Percentiles rank a stretch among this genome's conserved stretches.
These are phyloP conservation scores for Drosophila koepferae DNA, from an alignment of 2,888 invertebrate species.

Conservation along the genomic window DNA sequence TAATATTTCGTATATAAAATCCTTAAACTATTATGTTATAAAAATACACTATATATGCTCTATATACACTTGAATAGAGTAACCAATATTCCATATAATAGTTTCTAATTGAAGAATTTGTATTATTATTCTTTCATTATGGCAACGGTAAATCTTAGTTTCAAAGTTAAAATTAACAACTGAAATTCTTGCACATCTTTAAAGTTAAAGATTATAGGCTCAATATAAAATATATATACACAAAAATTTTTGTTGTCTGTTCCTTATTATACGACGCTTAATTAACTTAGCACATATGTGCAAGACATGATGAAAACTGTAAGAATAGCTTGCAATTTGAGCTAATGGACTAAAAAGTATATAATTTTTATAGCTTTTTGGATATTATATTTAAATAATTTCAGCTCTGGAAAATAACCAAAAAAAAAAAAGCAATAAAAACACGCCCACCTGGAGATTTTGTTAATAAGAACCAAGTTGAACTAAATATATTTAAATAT, in stretches of 20 bases:
- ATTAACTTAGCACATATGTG: slow-evolving; percentile 67
- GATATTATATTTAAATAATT: slow-evolving; percentile 12
- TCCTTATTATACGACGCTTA: slow-evolving; percentile 22
- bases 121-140: background rate
- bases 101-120: background rate
- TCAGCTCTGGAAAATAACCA: slow-evolving; percentile 44
- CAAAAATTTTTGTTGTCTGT: background rate
- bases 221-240: background rate
- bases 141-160: background rate
- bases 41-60: background rate
- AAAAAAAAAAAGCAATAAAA: slow-evolving; percentile 16
- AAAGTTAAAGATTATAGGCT: background rate
- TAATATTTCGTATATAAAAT: background rate
- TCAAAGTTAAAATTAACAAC: background rate
- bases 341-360: slow-evolving; percentile 12
- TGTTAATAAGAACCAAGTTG: background rate
- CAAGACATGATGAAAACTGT: slow-evolving; percentile 32
- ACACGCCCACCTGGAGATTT: slow-evolving; percentile 33
- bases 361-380: slow-evolving; percentile 12
- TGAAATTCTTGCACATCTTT: background rate
- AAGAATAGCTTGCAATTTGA: slow-evolving; percentile 47
- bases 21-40: background rate
- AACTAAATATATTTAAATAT: background rate
- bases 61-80: background rate
- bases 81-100: background rate